Base-by-base conservation (phyloP, 64 coral and sea anemone genomes). In the Stichodactyla mertensii region DNA sequence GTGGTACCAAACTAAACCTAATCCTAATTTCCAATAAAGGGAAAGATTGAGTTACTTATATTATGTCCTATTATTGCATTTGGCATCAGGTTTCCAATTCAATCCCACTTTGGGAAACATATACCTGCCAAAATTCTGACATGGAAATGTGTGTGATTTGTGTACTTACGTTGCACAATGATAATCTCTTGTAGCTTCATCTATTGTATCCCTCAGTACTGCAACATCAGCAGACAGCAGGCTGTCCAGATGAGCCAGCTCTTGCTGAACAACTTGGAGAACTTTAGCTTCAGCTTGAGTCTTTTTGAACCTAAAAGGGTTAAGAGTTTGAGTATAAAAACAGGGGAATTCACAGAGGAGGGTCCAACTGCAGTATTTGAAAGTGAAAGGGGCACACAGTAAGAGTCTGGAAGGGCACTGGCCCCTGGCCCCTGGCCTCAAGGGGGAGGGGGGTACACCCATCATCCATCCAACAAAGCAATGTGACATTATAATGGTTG, bases 201-300 rank as follows among this genome's bases (percentile, higher is more conserved):
- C 97, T 86, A 99, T 99, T 77, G 94, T 99, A 77, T 99, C 90
- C 55, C 97, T 89, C 6, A 98, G 88, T 79, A 99, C 78, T 86
- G 93, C 85, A 6, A 99, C 93, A 83, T 99, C 97, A 54, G 92
- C 88, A 20, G 93, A 99, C 4, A 99, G 79, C 14, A 99, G 54
- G 57, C 57, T 90, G 83, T 99, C 97, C 10, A 99, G 79, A 59
- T 90, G 93, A 67, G 85, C 94, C 20, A 99, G 69, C 67, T 99
- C 97, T 64, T 99, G 89, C 61, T 94, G 97, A 27, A 99, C 97
- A 22, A 92, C 58, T 52, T 88, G 84, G 16, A 99, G 86, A 10
- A 88, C 92, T 4, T 92, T 85, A 18, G 97, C 87, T 83, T 99
- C 97, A 71, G 90, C 92, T 62, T 95, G 90, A 62, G 97, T 95